Conservation (phyloP, 2,888 invertebrate genomes). For the Nebria salina region DNA sequence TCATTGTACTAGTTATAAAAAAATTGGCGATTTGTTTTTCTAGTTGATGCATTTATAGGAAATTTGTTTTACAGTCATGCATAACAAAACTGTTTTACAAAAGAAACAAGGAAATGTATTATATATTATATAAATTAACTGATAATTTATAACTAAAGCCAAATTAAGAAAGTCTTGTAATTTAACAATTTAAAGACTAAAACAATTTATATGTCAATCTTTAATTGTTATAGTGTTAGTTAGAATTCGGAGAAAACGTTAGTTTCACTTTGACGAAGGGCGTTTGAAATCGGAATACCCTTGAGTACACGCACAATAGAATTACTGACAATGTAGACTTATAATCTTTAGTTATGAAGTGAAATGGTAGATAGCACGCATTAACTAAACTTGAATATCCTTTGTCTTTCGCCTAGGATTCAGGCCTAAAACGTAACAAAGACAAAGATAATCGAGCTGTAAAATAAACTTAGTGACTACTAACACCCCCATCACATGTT, state of each 20-base stretch:
- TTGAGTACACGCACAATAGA: conserved; percentile 37
- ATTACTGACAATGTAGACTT: conserved; percentile 38
- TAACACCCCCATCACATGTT: conserved; percentile 36
- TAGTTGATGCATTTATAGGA: neutral
- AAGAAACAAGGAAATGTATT: too few species aligned
- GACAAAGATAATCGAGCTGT: conserved; percentile 43
- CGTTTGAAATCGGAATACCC: conserved; percentile 28
- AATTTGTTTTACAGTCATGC: neutral
- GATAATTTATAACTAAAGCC: too few species aligned
- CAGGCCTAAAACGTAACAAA: conserved; percentile 30
- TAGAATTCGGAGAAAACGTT: neutral
- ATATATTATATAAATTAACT: too few species aligned
- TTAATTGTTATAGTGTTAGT: too few species aligned
- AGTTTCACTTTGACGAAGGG: neutral
- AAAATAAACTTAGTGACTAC: conserved; percentile 42
- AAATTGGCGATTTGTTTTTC: neutral
- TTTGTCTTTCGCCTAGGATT: conserved; percentile 28
- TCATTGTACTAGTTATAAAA: neutral
- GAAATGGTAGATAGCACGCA: conserved; percentile 43
- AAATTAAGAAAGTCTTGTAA: too few species aligned
- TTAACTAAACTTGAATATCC: conserved; percentile 43
- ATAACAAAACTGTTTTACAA: neutral
- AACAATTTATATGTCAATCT: too few species aligned
- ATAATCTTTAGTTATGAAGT: conserved; percentile 45
- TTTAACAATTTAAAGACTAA: too few species aligned